A percentile compares a stretch with the other conserved stretches of the same genome.
Evolutionary conservation across 2,797 vertebrate species (phyloP).

Genomic region (Caiman crocodilus): DNA sequence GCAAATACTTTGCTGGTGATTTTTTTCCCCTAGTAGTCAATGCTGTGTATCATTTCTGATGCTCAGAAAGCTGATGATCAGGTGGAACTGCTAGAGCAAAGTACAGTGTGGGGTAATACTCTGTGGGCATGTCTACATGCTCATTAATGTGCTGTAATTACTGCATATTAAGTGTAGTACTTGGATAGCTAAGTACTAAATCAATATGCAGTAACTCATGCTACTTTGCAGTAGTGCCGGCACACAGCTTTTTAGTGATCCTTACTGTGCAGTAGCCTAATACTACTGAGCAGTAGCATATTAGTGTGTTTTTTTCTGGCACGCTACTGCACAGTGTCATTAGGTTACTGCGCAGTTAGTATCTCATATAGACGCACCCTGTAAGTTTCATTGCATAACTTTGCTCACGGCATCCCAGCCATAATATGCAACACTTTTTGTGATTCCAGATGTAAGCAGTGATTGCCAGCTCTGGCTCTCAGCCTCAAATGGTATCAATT

Average conservation of each 20-base stretch:
- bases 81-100: not conserved
- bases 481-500: not conserved
- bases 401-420: constrained; percentile 1
- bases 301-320: too few species aligned
- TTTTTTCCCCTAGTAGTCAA: not conserved
- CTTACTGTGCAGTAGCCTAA: too few species aligned
- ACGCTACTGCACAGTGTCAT: too few species aligned
- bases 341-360: too few species aligned
- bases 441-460: constrained; percentile 14
- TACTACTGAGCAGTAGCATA: too few species aligned
- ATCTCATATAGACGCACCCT: not conserved
- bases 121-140: not conserved
- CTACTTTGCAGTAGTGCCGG: too few species aligned
- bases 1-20: too few species aligned
- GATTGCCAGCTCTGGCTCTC: not conserved
- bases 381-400: constrained; percentile 60
- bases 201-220: too few species aligned
- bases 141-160: too few species aligned
- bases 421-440: constrained; percentile 1
- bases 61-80: constrained; percentile 37
- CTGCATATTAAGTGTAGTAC: too few species aligned
- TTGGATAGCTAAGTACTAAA: too few species aligned
- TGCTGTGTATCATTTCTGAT: constrained; percentile 1
- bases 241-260: too few species aligned
- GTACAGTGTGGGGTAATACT: constrained; percentile 48